Evolutionary conservation across 2,797 vertebrate species (phyloP), one percentile per base, ranked within the genome.

Genomic region (Apogon hyalosoma): DNA sequence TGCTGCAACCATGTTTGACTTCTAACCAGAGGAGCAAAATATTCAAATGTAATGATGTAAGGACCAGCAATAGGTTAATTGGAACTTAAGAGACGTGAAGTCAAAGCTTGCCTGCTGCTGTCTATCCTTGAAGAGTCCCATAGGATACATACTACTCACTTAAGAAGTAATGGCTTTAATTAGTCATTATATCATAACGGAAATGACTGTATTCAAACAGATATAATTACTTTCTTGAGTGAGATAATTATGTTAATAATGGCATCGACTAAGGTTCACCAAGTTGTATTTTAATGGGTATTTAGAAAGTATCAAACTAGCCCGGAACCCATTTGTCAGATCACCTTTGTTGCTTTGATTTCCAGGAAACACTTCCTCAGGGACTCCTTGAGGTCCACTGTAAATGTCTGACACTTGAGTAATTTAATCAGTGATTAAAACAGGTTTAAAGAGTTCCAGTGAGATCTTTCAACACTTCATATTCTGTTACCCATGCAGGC

Each of bases 81-180:
- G 58, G 33, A 57, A 57, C 62, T 64, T 42, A 75, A 71, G 36
- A 77, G 60, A 54, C 65, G 59, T 2, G 52, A 67, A 75, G 59
- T 73, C 48, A 58, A 62, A 77, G 75, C 6, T 9, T 19, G 15
- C 50, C 47, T 69, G n/a, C 41, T 49, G 47, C 58, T 57, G 33
- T 77, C 48, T 24, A 4, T 42, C 33, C 46, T 71, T 62, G 40
- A 72, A 65, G 40, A 68, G 33, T 66, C 83, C 83, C 88, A 58
- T 11, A 75, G 78, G 82, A 79, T 38, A 31, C 61, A 48, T 39
- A 19, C n/a, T 74, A 58, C 73, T 84, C 70, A 75, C 67, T 86
- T 74, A 63, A 84, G 70, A 78, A 61, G 57, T 80, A 76, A 80
- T 69, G 41, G 45, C 33, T 83, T 86, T 79, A 91, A 91, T 85